A percentile compares a stretch with the other conserved stretches of the same genome.
phyloP scores from a whole-genome alignment of 1,140 invertebrate genomes.

The Nasonia giraulti region DNA sequence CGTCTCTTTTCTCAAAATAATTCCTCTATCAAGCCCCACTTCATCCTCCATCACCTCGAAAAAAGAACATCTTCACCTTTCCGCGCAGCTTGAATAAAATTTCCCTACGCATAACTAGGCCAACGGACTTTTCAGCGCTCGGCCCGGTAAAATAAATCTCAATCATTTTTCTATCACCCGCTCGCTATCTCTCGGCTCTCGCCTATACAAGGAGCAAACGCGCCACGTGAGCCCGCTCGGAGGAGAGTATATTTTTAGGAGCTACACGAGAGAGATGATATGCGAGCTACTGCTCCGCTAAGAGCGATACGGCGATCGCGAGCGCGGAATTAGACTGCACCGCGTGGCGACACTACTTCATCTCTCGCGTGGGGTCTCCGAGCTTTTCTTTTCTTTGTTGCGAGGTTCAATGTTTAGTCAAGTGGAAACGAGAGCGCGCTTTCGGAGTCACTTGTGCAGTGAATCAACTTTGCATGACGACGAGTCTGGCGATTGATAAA shows the following conservation, averaged over 20 bases:
- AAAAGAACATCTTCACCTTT: not conserved
- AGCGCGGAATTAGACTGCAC: not conserved
- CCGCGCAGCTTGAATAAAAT: not conserved
- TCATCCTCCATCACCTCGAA: not conserved
- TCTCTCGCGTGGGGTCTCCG: not conserved
- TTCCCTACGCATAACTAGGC: not conserved
- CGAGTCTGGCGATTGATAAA: not conserved
- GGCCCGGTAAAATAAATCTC: not conserved
- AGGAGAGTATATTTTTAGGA: not conserved
- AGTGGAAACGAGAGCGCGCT: not conserved
- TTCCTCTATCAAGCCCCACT: not conserved
- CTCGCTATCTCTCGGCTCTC: not conserved
- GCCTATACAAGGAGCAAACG: not conserved
- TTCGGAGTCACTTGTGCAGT: not conserved
- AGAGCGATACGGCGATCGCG: not conserved
- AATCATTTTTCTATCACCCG: slow-evolving; percentile 22
- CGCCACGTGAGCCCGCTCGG: not conserved
- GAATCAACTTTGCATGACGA: not conserved
- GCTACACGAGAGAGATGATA: not conserved
- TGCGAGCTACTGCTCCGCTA: not conserved
- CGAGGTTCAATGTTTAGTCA: not conserved
- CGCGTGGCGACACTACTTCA: not conserved
- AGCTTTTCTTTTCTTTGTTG: not conserved
- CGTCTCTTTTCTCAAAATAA: not conserved
- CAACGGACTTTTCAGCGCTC: not conserved